A percentile compares a stretch with the other conserved stretches of the same genome.
phyloP scores from a whole-genome alignment of 2,888 invertebrate genomes.

The Tetragonula carbonaria region DNA sequence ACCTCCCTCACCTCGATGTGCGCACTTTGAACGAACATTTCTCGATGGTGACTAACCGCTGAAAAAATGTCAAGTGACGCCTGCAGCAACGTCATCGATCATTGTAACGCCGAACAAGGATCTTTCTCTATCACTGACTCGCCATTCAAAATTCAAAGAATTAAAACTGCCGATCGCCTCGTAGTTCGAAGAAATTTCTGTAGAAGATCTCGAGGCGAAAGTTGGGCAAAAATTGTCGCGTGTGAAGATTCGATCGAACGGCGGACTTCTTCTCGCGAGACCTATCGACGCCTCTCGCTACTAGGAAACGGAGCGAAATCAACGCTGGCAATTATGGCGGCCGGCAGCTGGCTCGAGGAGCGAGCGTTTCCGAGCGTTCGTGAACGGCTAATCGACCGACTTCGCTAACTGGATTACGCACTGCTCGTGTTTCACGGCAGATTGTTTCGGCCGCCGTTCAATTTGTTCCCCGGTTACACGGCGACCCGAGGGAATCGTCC shows the following conservation, averaged over 20 bases:
- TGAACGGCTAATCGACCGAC: conserved; percentile 24
- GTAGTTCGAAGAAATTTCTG: not conserved
- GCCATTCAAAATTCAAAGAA: not conserved
- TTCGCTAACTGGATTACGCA: conserved; percentile 54
- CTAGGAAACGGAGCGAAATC: conserved; percentile 45
- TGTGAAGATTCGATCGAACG: conserved; percentile 12
- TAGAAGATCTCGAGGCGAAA: not conserved
- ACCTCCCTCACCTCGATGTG: no score
- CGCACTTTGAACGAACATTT: no score
- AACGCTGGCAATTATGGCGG: conserved; percentile 53
- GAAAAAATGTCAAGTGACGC: no score
- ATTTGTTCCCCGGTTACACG: conserved; percentile 17
- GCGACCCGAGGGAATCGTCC: conserved; percentile 25
- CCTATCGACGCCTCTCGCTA: not conserved
- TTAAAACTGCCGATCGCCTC: not conserved
- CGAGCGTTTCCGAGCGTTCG: conserved; percentile 31
- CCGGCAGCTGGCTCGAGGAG: conserved; percentile 39
- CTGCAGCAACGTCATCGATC: no score
- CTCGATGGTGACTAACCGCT: no score
- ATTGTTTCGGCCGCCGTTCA: conserved; percentile 43
- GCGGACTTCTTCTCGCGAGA: not conserved
- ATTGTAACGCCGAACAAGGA: no score
- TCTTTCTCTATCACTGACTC: no score
- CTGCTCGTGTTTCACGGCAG: conserved; percentile 34
- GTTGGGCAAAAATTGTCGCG: not conserved